These are phyloP conservation scores for Craseonycteris thonglongyai DNA, from an alignment of 2,113 vertebrate species.

Conservation along the genomic window DNA sequence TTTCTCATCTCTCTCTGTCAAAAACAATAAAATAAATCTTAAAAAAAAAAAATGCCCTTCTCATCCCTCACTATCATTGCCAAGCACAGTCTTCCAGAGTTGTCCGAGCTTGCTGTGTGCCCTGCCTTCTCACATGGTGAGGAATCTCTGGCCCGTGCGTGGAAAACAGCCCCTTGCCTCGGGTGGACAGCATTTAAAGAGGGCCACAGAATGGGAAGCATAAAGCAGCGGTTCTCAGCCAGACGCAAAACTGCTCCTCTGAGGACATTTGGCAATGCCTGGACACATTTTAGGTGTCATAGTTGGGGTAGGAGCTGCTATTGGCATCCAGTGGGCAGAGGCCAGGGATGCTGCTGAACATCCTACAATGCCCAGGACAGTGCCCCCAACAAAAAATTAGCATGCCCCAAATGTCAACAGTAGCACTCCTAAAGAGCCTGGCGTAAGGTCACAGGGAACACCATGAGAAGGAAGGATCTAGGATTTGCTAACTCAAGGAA, in stretches of 20 bases:
- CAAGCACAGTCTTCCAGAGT: not conserved
- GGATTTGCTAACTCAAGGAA: not conserved
- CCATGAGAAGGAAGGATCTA: not conserved
- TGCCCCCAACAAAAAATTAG: not conserved
- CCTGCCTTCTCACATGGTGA: not conserved
- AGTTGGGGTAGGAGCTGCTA: not conserved
- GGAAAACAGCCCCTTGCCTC: not conserved
- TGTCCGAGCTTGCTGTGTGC: not conserved
- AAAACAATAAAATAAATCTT: too few relatives aligned
- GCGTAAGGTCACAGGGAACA: not conserved
- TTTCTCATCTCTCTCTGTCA: too few relatives aligned
- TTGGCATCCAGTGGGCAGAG: not conserved
- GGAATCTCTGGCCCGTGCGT: not conserved
- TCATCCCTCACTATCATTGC: not conserved
- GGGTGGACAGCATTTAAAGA: not conserved
- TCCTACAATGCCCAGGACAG: not conserved
- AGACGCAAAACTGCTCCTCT: not conserved
- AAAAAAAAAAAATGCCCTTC: too few relatives aligned
- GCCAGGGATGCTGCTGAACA: not conserved
- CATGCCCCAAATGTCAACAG: not conserved
- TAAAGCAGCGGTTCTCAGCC: not conserved
- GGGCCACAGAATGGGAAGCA: not conserved
- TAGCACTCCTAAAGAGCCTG: not conserved
- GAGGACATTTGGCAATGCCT: not conserved
- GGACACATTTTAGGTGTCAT: not conserved